Percentiles rank a stretch among this genome's conserved stretches.
Conservation (phyloP, 2,888 invertebrate genomes). For the Xestia xanthographa region DNA sequence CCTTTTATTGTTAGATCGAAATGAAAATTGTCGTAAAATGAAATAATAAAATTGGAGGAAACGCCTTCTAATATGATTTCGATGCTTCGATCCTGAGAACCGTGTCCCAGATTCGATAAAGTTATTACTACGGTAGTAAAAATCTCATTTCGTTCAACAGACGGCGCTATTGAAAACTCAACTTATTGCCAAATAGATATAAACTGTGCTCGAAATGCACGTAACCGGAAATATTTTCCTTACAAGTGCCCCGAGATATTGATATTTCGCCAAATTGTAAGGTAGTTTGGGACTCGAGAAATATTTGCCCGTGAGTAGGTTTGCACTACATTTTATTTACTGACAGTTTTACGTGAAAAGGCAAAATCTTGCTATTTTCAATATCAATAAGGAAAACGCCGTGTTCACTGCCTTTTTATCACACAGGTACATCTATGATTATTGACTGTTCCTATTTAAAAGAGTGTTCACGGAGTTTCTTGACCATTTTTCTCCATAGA, state of each 20-base stretch:
- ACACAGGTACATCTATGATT: background rate
- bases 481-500: background rate
- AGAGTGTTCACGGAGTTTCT: background rate
- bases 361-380: conserved; percentile 22
- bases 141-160: conserved; percentile 77
- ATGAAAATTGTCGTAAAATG: conserved; percentile 68
- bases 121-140: conserved; percentile 79
- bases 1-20: conserved; percentile 56
- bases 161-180: conserved; percentile 76
- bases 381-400: conserved; percentile 4
- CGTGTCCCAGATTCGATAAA: conserved; percentile 73
- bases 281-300: conserved; percentile 49
- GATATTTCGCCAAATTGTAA: conserved; percentile 67
- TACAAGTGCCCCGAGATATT: conserved; percentile 67
- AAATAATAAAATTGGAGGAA: conserved; percentile 71
- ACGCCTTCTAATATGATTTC: conserved; percentile 70
- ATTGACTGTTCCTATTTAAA: background rate
- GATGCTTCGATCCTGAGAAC: conserved; percentile 60
- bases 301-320: conserved; percentile 43
- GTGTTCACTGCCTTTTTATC: conserved; percentile 3
- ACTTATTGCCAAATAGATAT: conserved; percentile 79
- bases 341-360: conserved; percentile 36
- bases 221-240: conserved; percentile 69
- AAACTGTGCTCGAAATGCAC: conserved; percentile 73
- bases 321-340: conserved; percentile 39